phyloP scores from a whole-genome alignment of 1,140 invertebrate species.

The Notospermus geniculatus region DNA sequence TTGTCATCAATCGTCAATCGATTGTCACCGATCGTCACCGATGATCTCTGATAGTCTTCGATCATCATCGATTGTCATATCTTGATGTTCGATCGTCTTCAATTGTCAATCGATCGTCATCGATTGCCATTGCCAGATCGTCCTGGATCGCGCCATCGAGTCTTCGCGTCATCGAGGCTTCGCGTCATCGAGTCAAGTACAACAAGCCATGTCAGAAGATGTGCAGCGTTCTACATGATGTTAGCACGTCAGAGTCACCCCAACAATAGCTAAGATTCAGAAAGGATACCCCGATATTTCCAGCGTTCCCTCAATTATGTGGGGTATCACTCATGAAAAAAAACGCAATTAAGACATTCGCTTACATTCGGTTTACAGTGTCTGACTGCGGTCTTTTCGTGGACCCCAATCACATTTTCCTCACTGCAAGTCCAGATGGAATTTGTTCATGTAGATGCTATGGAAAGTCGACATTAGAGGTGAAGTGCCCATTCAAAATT shows the following conservation, averaged over 20 bases:
- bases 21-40: too few relatives aligned
- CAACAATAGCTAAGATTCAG: not conserved
- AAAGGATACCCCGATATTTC: not conserved
- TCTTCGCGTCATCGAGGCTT: too few relatives aligned
- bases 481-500: not conserved
- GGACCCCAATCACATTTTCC: not conserved
- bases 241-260: not conserved
- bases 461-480: not conserved
- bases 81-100: too few relatives aligned
- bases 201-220: too few relatives aligned
- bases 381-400: not conserved
- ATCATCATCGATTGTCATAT: too few relatives aligned
- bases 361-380: not conserved
- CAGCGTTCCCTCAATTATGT: not conserved
- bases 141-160: too few relatives aligned
- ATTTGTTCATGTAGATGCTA: not conserved
- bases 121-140: too few relatives aligned
- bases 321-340: not conserved
- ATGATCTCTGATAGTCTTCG: too few relatives aligned
- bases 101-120: too few relatives aligned
- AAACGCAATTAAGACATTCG: not conserved
- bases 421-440: not conserved
- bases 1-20: too few relatives aligned
- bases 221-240: not conserved
- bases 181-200: too few relatives aligned